Conservation (phyloP, 2,113 vertebrate genomes). For the Rhizomys pruinosus region DNA sequence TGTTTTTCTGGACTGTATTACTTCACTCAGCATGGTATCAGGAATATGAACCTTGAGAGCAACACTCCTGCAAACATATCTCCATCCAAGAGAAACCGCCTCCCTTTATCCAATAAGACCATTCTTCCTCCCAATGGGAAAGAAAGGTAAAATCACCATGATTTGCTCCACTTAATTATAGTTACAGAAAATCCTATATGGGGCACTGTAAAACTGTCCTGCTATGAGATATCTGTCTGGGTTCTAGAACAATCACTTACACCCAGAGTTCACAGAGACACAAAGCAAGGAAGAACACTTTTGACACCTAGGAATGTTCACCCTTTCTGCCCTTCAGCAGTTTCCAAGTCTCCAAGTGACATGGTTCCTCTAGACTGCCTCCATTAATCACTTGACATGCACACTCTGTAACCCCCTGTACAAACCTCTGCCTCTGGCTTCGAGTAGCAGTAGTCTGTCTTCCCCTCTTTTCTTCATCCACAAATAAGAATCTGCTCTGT, state of each 20-base stretch:
- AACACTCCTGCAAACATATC: not conserved
- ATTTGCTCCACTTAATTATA: not conserved
- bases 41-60: not conserved
- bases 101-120: not conserved
- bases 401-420: not conserved
- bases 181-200: not conserved
- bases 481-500: not conserved
- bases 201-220: not conserved
- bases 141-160: not conserved
- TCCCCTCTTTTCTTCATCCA: not conserved
- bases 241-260: not conserved
- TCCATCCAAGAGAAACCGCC: not conserved
- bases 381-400: no score
- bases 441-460: not conserved
- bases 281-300: not conserved
- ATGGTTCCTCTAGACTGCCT: not conserved
- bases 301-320: not conserved
- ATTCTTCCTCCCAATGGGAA: not conserved
- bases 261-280: not conserved
- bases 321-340: not conserved
- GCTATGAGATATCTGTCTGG: not conserved
- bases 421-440: not conserved
- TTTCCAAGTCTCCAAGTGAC: rapidly evolving
- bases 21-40: no score
- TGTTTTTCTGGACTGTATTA: no score